Percentiles rank a stretch among this genome's conserved stretches.
These are phyloP conservation scores for Propithecus coquereli DNA, from an alignment of 2,113 vertebrate genomes.

Conservation along the genomic window DNA sequence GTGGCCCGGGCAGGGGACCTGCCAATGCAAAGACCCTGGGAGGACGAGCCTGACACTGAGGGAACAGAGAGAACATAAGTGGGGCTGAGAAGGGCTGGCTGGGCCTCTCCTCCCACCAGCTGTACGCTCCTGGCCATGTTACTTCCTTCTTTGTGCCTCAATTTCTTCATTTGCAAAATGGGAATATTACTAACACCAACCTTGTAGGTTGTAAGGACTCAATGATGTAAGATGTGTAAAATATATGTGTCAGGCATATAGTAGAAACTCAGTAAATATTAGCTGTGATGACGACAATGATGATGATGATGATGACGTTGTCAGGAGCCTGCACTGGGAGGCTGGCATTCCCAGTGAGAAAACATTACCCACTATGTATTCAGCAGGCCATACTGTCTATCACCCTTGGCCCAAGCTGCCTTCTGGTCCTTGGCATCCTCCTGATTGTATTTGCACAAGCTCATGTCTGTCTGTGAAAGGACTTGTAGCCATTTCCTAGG, in stretches of 20 bases:
- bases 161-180: neutral
- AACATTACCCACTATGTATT: neutral
- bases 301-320: fast-evolving
- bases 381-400: too few relatives aligned
- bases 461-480: neutral
- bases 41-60: neutral
- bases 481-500: neutral
- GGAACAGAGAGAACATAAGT: neutral
- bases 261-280: neutral
- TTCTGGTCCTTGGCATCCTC: neutral
- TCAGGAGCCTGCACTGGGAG: neutral
- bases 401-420: neutral
- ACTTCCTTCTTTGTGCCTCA: neutral
- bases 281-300: neutral
- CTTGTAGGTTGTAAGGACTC: neutral
- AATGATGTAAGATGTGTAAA: neutral
- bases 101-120: neutral
- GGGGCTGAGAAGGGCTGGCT: neutral
- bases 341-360: neutral
- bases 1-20: fast-evolving
- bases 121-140: too few relatives aligned
- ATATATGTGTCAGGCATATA: neutral
- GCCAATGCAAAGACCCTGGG: fast-evolving
- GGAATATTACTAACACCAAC: neutral
- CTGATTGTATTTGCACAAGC: neutral